Percentiles rank a stretch among this genome's conserved stretches.
These are phyloP conservation scores for Notoglanidium macrostoma DNA, from an alignment of 2,797 vertebrate species.

Conservation along the genomic window DNA sequence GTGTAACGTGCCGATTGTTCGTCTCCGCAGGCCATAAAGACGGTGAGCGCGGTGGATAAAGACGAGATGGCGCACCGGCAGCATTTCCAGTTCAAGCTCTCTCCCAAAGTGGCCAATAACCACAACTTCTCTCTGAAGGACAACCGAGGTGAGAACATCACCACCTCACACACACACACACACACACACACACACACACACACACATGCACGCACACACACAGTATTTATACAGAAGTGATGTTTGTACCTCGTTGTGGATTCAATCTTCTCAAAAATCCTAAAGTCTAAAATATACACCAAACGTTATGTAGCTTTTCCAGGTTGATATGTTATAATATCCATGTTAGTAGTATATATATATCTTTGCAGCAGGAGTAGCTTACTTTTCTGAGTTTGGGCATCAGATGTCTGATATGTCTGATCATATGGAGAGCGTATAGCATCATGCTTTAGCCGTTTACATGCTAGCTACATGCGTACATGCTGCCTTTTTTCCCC, in stretches of 20 bases:
- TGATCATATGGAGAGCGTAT: neutral
- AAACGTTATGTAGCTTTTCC: neutral
- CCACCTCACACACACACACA: neutral
- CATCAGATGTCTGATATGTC: neutral
- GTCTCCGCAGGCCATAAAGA: conserved; percentile 84
- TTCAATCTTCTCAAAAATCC: neutral
- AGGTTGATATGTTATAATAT: neutral
- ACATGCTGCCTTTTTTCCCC: neutral
- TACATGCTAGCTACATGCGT: neutral
- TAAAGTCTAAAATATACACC: neutral
- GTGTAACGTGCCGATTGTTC: neutral
- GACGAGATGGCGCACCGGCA: conserved; percentile 90
- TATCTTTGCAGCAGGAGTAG: too few relatives aligned
- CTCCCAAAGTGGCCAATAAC: conserved; percentile 89
- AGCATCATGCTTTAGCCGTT: neutral
- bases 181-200: too few relatives aligned
- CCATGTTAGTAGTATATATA: neutral
- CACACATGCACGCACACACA: too few relatives aligned
- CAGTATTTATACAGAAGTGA: too few relatives aligned
- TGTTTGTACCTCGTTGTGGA: neutral
- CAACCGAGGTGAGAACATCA: conserved; percentile 84
- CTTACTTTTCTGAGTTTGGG: neutral
- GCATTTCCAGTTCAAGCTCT: conserved; percentile 90
- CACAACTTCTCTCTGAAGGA: conserved; percentile 94
- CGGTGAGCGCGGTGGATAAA: conserved; percentile 92